phyloP scores from a whole-genome alignment of 2,888 invertebrate species.

The Sepiola atlantica region DNA sequence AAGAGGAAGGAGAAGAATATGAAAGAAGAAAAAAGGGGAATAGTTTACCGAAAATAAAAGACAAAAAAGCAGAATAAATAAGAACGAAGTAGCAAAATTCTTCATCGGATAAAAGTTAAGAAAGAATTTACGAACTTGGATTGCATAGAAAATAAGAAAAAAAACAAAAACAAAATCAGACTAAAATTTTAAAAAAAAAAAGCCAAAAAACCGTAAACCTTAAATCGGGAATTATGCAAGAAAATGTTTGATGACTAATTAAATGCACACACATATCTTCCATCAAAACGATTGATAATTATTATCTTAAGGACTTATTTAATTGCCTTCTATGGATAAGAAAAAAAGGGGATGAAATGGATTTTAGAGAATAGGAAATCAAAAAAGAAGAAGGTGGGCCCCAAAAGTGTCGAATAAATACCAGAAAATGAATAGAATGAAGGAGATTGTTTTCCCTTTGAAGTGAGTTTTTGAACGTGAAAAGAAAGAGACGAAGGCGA shows the following conservation, averaged over 20 bases:
- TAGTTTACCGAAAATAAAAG: too few species aligned
- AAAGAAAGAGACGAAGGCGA: too few species aligned
- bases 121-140: not conserved
- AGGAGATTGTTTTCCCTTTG: not conserved
- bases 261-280: not conserved
- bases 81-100: not conserved
- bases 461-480: too few species aligned
- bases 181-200: not conserved
- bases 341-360: not conserved
- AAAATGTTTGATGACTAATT: slow-evolving; percentile 4
- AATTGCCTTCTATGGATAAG: slow-evolving; percentile 10
- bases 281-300: slow-evolving; percentile 32
- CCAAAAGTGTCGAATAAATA: not conserved
- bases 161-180: not conserved
- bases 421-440: not conserved
- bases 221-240: slow-evolving; percentile 6
- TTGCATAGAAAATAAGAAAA: not conserved
- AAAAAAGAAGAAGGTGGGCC: not conserved
- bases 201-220: not conserved
- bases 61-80: too few species aligned
- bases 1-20: too few species aligned
- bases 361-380: not conserved
- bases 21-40: too few species aligned
- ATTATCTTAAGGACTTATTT: not conserved
- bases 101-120: not conserved